These are phyloP conservation scores for Bacillus rossius DNA, from an alignment of 1,140 invertebrate genomes.

Conservation along the genomic window DNA sequence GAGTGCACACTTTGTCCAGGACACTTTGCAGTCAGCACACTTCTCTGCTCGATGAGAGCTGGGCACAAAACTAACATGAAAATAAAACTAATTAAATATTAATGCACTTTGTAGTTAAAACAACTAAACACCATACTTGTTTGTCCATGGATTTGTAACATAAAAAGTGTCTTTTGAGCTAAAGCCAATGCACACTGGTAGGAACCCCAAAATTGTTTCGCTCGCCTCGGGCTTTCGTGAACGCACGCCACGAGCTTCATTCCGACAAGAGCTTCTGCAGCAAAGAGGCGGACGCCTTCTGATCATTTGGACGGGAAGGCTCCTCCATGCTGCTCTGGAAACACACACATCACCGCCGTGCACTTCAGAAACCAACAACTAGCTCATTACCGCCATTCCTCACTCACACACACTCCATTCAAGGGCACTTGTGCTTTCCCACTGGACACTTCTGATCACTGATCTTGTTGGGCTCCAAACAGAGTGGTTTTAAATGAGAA, in stretches of 20 bases:
- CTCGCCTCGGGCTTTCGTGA: background rate
- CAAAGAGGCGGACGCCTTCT: conserved; percentile 55
- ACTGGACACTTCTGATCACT: background rate
- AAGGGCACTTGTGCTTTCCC: background rate
- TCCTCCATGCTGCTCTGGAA: conserved; percentile 72
- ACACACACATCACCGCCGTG: conserved; percentile 21
- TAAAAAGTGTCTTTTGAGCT: conserved; percentile 12
- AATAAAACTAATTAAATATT: conserved; percentile 16
- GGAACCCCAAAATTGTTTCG: background rate
- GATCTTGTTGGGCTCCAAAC: background rate
- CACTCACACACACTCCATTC: background rate
- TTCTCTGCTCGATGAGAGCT: background rate
- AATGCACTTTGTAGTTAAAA: conserved; percentile 12
- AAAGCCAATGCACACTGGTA: background rate
- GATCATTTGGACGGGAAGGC: conserved; percentile 55
- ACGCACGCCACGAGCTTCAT: conserved; percentile 46
- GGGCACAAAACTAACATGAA: conserved; percentile 2
- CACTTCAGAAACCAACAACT: conserved; percentile 11
- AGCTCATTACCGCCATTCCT: background rate
- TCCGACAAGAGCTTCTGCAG: conserved; percentile 72
- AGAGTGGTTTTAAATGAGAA: conserved; percentile 4
- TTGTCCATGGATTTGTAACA: background rate
- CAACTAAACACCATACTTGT: conserved; percentile 5
- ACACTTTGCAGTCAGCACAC: background rate
- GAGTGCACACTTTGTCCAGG: background rate